Percentiles rank a stretch among this genome's conserved stretches.
Conservation (phyloP, 1,140 invertebrate genomes). For the Tribolium castaneum region DNA sequence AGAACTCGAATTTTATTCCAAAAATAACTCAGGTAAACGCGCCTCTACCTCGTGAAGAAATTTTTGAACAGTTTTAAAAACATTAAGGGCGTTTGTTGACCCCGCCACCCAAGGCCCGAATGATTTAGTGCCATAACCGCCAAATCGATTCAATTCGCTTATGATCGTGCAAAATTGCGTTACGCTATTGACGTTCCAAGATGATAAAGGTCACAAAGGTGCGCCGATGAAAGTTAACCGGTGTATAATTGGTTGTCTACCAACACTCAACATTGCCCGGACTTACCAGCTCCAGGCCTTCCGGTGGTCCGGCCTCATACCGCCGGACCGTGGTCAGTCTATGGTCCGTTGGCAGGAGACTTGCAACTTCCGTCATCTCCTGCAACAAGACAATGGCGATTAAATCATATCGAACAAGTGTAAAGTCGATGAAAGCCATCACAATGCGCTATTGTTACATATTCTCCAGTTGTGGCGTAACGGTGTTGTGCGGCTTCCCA, state of each 20-base stretch:
- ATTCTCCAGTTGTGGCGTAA: neutral
- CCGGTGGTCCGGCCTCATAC: conserved; percentile 60
- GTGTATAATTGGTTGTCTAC: conserved; percentile 3
- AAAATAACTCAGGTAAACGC: neutral
- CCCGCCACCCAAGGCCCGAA: neutral
- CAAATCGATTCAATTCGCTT: conserved; percentile 12
- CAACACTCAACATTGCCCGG: conserved; percentile 10
- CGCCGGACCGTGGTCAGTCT: conserved; percentile 56
- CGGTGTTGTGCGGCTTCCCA: conserved; percentile 29
- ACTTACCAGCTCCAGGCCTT: conserved; percentile 57
- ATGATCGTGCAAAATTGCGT: conserved; percentile 7
- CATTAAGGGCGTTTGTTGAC: neutral
- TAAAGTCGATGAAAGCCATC: conserved; percentile 15
- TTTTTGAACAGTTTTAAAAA: neutral
- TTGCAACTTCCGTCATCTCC: conserved; percentile 60
- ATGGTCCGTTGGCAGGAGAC: conserved; percentile 57
- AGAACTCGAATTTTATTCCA: too few species aligned
- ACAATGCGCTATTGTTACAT: conserved; percentile 18
- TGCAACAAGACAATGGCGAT: conserved; percentile 4
- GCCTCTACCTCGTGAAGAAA: too few species aligned
- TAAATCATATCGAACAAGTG: conserved; percentile 14
- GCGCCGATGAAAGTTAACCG: conserved; percentile 3
- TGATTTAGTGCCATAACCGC: conserved; percentile 3
- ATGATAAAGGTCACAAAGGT: conserved; percentile 21
- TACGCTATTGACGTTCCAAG: conserved; percentile 19